Conservation (phyloP, 2,113 vertebrate species). For the Vidua macroura region DNA sequence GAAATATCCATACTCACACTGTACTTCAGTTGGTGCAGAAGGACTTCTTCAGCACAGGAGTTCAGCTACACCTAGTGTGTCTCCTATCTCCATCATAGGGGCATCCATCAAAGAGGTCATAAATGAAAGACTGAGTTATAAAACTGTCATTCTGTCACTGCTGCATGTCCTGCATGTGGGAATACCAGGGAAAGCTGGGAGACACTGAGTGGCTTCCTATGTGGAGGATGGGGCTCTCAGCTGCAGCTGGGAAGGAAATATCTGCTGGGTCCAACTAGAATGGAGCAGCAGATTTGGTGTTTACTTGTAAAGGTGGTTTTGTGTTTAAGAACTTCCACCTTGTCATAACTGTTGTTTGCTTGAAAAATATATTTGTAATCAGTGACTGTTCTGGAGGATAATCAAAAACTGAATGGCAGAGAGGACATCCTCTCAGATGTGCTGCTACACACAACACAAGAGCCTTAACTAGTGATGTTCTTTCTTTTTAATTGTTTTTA, state of each 20-base stretch:
- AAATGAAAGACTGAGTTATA: neutral
- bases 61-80: neutral
- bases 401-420: neutral
- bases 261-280: neutral
- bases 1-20: neutral
- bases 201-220: fast-evolving
- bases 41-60: neutral
- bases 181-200: neutral
- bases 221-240: neutral
- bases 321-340: neutral
- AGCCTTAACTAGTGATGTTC: neutral
- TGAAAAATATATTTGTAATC: neutral
- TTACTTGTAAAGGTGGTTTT: neutral
- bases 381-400: neutral
- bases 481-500: neutral
- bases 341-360: neutral
- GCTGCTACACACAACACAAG: neutral
- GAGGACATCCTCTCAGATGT: neutral
- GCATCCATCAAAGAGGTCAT: neutral
- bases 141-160: neutral
- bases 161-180: neutral
- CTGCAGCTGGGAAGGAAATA: neutral
- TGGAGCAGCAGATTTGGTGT: neutral
- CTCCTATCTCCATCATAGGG: neutral
- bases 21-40: neutral